These are phyloP conservation scores for Pediacus dermestoides DNA, from an alignment of 2,888 invertebrate genomes.

Conservation along the genomic window DNA sequence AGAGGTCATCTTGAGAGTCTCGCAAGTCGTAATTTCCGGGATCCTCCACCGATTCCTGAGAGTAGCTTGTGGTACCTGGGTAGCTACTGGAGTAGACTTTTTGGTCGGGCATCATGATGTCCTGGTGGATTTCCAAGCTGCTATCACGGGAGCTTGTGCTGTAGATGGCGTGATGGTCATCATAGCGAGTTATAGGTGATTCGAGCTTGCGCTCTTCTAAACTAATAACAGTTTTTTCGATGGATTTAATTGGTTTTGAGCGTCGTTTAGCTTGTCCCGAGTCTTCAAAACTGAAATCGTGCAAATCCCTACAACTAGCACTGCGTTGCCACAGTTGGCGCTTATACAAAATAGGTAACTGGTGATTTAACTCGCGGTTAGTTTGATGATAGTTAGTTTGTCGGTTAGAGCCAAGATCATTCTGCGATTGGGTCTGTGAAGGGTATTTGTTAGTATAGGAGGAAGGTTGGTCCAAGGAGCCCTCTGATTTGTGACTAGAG, in stretches of 20 bases:
- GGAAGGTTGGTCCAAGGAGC: constrained; percentile 50
- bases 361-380: not conserved
- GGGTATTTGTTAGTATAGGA: constrained; percentile 40
- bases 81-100: constrained; percentile 84
- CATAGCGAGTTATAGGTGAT: constrained; percentile 70
- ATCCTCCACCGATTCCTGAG: constrained; percentile 63
- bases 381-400: constrained; percentile 13
- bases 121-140: constrained; percentile 65
- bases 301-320: constrained; percentile 77
- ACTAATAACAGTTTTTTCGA: constrained; percentile 39
- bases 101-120: constrained; percentile 60
- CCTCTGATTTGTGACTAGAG: constrained; percentile 57
- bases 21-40: constrained; percentile 61
- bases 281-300: constrained; percentile 72
- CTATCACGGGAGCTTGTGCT: constrained; percentile 60
- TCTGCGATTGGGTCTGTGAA: constrained; percentile 49
- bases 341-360: constrained; percentile 42
- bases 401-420: constrained; percentile 40
- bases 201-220: constrained; percentile 55
- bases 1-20: constrained; percentile 80
- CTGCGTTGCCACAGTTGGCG: constrained; percentile 70
- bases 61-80: constrained; percentile 71
- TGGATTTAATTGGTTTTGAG: constrained; percentile 51
- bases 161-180: constrained; percentile 63
- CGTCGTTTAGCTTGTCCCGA: constrained; percentile 64